phyloP scores from a whole-genome alignment of 2,888 invertebrate species.

The Leucozona laternaria region DNA sequence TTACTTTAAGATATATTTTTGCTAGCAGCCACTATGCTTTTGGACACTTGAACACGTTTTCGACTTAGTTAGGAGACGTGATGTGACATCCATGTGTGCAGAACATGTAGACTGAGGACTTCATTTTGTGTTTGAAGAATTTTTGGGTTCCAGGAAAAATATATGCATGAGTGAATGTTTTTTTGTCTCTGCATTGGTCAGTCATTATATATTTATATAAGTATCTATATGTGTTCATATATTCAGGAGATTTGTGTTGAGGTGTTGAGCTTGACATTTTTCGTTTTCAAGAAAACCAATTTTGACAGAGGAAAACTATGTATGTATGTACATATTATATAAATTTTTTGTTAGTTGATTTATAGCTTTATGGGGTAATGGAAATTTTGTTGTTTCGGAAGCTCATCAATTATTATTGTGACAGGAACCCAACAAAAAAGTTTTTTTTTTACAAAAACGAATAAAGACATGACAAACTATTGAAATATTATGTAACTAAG shows the following conservation, averaged over 20 bases:
- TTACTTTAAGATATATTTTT: neutral
- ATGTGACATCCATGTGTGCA: conserved; percentile 11
- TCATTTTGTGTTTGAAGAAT: conserved; percentile 20
- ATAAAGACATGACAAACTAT: neutral
- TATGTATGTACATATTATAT: neutral
- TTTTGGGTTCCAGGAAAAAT: neutral
- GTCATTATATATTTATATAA: neutral
- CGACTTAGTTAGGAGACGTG: conserved; percentile 48
- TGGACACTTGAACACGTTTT: conserved; percentile 65
- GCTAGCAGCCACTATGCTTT: conserved; percentile 60
- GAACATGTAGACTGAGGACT: neutral
- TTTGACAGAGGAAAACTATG: neutral
- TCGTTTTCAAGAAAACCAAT: conserved; percentile 5
- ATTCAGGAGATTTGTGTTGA: neutral
- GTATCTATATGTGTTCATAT: neutral
- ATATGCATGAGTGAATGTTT: conserved; percentile 9
- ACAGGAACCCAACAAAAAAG: neutral
- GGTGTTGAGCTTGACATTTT: conserved; percentile 21
- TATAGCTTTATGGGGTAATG: conserved; percentile 5
- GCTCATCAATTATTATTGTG: conserved; percentile 16
- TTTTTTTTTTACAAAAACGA: neutral
- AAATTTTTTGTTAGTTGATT: conserved; percentile 5
- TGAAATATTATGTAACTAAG: neutral
- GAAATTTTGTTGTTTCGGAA: neutral
- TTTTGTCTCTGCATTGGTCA: neutral